Percentiles rank a stretch among this genome's conserved stretches.
phyloP scores from a whole-genome alignment of 2,113 vertebrate species.

The Anser brachyrhynchus region DNA sequence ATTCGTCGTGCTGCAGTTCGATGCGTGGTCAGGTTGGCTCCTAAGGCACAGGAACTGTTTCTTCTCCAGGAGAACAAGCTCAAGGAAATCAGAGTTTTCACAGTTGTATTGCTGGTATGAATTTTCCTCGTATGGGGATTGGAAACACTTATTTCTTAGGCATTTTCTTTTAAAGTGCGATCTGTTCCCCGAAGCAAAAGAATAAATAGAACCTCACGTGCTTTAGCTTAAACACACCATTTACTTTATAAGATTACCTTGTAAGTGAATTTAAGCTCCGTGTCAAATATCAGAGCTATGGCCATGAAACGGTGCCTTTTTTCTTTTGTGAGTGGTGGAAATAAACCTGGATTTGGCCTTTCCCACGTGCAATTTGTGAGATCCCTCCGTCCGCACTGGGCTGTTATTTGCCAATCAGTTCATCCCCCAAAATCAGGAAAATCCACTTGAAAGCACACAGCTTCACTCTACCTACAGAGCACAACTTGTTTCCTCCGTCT shows the following conservation, averaged over 20 bases:
- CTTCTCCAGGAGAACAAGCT: background rate
- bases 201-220: background rate
- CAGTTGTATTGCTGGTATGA: background rate
- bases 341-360: background rate
- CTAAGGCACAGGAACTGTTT: background rate
- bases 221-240: background rate
- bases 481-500: background rate
- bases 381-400: no score
- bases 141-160: background rate
- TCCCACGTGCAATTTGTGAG: background rate
- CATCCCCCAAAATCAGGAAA: background rate
- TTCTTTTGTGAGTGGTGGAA: background rate
- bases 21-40: accelerated
- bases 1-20: background rate
- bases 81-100: background rate
- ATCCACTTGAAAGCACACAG: background rate
- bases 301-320: background rate
- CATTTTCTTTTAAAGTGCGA: background rate
- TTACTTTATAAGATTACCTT: background rate
- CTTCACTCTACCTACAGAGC: background rate
- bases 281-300: background rate
- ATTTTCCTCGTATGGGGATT: background rate
- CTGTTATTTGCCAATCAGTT: background rate
- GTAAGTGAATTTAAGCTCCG: background rate
- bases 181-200: background rate